Conservation (phyloP, 2,113 vertebrate species). For the Tetrax tetrax region DNA sequence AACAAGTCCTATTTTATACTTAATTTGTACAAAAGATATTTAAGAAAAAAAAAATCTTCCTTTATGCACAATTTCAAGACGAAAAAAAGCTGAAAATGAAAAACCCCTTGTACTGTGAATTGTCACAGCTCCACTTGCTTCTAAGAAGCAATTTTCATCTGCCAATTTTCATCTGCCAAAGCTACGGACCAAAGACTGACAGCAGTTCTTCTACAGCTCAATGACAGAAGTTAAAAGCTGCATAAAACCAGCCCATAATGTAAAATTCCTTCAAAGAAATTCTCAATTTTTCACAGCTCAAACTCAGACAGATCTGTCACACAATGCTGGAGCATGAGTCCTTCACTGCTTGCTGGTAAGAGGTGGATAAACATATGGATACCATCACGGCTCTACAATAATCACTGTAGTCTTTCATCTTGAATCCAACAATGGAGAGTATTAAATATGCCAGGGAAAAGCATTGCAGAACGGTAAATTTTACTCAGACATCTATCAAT, state of each 20-base stretch:
- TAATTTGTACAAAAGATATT: neutral
- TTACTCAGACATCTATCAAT: neutral
- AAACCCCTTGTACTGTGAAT: neutral
- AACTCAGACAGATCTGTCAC: constrained; percentile 1
- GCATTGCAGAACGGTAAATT: neutral
- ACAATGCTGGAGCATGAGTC: neutral
- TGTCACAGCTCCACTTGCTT: neutral
- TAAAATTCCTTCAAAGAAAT: neutral
- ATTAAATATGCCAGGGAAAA: neutral
- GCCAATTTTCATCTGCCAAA: neutral
- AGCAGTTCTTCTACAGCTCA: neutral
- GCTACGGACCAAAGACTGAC: neutral
- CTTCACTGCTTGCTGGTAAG: neutral
- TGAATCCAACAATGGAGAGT: neutral
- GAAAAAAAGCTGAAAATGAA: neutral
- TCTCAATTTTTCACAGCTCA: constrained; percentile 2
- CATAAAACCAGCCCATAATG: neutral
- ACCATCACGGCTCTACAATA: neutral
- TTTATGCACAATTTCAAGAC: neutral
- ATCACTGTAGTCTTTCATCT: neutral
- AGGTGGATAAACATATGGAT: neutral
- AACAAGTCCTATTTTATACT: neutral
- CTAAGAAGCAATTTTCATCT: neutral
- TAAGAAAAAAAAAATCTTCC: neutral
- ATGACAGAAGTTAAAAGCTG: neutral